Evolutionary conservation across 2,888 invertebrate genomes (phyloP).

Genomic region (Drosophila siamana): DNA sequence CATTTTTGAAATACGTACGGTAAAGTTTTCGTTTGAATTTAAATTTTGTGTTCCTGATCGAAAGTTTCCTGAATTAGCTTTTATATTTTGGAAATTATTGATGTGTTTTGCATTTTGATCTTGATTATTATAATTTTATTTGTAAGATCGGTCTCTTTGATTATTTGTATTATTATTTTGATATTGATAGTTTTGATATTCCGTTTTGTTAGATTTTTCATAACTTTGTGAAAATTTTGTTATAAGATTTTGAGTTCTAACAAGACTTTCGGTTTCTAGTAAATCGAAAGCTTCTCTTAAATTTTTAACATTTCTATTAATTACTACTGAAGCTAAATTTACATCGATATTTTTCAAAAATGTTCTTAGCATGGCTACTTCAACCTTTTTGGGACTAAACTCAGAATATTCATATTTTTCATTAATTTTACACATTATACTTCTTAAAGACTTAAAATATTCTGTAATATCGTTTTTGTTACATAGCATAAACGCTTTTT

Average conservation of each 20-base stretch:
- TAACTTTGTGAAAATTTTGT: conserved; percentile 29
- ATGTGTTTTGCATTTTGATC: no score
- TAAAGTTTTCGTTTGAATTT: conserved; percentile 20
- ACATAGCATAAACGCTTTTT: conserved; percentile 17
- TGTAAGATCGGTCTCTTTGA: conserved; percentile 12
- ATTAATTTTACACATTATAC: conserved; percentile 43
- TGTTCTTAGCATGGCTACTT: conserved; percentile 49
- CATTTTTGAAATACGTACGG: conserved; percentile 25
- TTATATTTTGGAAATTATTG: no score
- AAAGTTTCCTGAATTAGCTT: no score
- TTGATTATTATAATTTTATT: no score
- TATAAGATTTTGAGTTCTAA: conserved; percentile 22
- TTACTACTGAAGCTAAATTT: conserved; percentile 25
- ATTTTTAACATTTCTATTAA: conserved; percentile 1
- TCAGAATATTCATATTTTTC: conserved; percentile 48
- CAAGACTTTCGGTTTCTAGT: conserved; percentile 16
- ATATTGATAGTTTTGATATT: conserved; percentile 1
- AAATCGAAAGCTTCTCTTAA: not conserved
- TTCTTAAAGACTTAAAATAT: conserved; percentile 41
- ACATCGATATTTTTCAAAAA: conserved; percentile 35
- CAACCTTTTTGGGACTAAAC: conserved; percentile 42
- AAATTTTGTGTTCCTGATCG: no score
- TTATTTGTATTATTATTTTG: conserved; percentile 23
- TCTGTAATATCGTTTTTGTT: conserved; percentile 37
- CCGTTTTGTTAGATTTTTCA: conserved; percentile 23